Evolutionary conservation across 2,888 invertebrate species (phyloP).

Genomic region (Halictus quadricinctus): DNA sequence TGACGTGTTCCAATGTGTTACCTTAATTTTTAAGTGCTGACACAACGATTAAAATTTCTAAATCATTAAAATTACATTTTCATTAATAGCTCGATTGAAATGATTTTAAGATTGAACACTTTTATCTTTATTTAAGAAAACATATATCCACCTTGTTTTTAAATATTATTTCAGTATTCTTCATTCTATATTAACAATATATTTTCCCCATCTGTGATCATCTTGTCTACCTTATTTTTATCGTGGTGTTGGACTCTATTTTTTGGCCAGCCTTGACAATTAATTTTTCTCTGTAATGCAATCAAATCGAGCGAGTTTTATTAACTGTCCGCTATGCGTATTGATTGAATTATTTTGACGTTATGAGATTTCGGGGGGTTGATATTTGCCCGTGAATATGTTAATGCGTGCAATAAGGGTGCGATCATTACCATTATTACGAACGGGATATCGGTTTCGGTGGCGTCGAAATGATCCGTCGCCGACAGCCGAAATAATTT

Average conservation of each 20-base stretch:
- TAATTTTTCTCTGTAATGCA: no score
- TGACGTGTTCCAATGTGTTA: neutral
- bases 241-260: neutral
- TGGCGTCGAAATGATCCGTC: slow-evolving; percentile 3
- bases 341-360: neutral
- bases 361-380: neutral
- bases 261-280: no score
- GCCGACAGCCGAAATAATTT: slow-evolving; percentile 43
- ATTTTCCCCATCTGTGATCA: no score
- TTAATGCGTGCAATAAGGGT: neutral
- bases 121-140: no score
- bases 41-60: neutral
- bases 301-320: no score
- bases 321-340: neutral
- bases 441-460: neutral
- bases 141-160: no score
- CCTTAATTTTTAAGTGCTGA: neutral
- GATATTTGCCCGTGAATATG: neutral
- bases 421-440: neutral
- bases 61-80: neutral
- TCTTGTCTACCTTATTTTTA: neutral
- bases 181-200: no score
- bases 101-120: no score
- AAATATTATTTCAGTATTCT: no score
- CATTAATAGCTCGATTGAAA: no score